Percentiles rank a stretch among this genome's conserved stretches.
Conservation (phyloP, 2,113 vertebrate species). For the Synchiropus splendidus region DNA sequence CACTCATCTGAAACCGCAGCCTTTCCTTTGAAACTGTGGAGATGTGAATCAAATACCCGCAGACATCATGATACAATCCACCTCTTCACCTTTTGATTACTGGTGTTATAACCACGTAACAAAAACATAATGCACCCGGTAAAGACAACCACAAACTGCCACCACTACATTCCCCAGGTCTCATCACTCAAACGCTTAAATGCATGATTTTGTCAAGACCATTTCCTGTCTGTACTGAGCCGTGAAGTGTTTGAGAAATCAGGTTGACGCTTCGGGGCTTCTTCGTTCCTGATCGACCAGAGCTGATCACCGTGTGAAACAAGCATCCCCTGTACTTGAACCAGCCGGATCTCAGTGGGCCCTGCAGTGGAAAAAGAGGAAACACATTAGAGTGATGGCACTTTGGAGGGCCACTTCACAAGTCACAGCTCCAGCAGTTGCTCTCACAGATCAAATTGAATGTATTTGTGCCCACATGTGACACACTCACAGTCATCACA, state of each 20-base stretch:
- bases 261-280: conserved; percentile 19
- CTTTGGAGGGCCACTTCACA: conserved; percentile 22
- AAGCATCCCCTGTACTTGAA: conserved; percentile 24
- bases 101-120: too few relatives aligned
- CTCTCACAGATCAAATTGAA: conserved; percentile 27
- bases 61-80: too few relatives aligned
- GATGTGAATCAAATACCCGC: too few relatives aligned
- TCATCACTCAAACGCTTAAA: conserved; percentile 9
- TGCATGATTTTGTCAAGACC: conserved; percentile 1
- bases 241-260: conserved; percentile 20
- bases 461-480: conserved; percentile 15
- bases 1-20: conserved; percentile 17
- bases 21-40: too few relatives aligned
- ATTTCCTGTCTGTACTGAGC: conserved; percentile 26
- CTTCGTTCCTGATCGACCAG: background rate
- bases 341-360: conserved; percentile 26
- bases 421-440: conserved; percentile 15
- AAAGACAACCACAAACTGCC: conserved; percentile 4
- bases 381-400: conserved; percentile 32
- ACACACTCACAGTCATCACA: conserved; percentile 13
- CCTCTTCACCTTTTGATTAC: too few relatives aligned
- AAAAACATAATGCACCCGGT: conserved; percentile 12
- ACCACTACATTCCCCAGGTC: conserved; percentile 5
- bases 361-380: conserved; percentile 43
- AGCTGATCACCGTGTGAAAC: too few relatives aligned